Evolutionary conservation across 2,113 vertebrate species (phyloP), one percentile per base, ranked within the genome.

Genomic region (Leptocoma aspasia): DNA sequence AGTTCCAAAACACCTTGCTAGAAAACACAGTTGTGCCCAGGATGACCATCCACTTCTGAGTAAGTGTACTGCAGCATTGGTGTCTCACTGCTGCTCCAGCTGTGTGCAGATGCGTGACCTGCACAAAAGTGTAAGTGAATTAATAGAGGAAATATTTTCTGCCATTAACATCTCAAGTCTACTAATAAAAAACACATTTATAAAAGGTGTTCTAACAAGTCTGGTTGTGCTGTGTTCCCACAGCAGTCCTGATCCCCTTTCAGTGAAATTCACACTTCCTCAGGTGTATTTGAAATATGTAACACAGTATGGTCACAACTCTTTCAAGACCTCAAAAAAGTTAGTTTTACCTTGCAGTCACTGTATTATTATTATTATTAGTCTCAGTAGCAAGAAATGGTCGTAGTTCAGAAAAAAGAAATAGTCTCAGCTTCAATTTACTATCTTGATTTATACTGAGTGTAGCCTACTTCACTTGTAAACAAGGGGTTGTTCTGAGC

Each of bases 401-500:
- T 13, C 52, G 16, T 31, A n/a, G 44, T 61, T 85, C n/a, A 72
- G 15, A 19, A 23, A 70, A 68, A 80, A 56, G 6, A 14, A 54
- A 9, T 5, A 63, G 3, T 24, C 52, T 73, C 20, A 12, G 33
- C 6, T 83, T 76, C 61, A 65, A 11, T 71, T 79, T 49, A 49
- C 15, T 83, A 14, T 66, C 42, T 65, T 72, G 54, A 86, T 88
- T 77, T 93, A 72, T 60, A 54, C 9, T 21, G 10, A 68, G 16
- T 3, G 2, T n/a, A 54, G 78, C 60, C 28, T 82, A 37, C 28
- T 90, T 79, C 57, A 35, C 37, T n/a, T 82, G 30, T 63, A 82
- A 79, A 82, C 81, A 85, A 75, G 31, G 6, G 53, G 75, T 95
- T 91, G 30, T 87, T 92, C 79, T 37, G 54, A 80, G 54, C 30